These are phyloP conservation scores for Myotis yumanensis DNA, from an alignment of 2,113 vertebrate species.

Conservation along the genomic window DNA sequence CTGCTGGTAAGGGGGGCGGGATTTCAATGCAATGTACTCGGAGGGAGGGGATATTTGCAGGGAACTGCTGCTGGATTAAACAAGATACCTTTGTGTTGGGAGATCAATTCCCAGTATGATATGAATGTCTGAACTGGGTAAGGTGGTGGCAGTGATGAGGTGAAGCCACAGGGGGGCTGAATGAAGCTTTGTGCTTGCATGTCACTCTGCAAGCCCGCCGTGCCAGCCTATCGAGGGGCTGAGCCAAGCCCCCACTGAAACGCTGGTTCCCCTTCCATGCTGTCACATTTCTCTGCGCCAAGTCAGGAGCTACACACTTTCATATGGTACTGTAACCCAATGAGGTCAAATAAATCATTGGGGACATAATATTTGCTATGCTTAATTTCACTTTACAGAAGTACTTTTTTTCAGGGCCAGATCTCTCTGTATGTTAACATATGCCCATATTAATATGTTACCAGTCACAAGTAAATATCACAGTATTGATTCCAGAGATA, in stretches of 20 bases:
- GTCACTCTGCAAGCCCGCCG: rapidly evolving
- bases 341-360: neutral
- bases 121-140: neutral
- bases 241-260: neutral
- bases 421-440: neutral
- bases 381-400: neutral
- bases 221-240: neutral
- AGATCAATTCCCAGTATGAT: neutral
- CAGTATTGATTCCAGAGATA: neutral
- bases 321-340: neutral
- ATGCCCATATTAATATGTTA: neutral
- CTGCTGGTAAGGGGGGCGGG: neutral
- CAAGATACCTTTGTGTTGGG: neutral
- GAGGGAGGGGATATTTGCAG: neutral
- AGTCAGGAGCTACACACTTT: neutral
- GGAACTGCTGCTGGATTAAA: neutral
- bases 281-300: neutral
- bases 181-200: neutral
- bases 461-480: neutral
- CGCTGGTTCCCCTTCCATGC: neutral
- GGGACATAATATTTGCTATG: neutral
- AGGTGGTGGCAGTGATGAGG: neutral
- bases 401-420: neutral
- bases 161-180: neutral
- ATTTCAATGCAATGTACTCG: neutral